Conservation (phyloP, 2,113 vertebrate genomes). For the Alexandromys fortis region DNA sequence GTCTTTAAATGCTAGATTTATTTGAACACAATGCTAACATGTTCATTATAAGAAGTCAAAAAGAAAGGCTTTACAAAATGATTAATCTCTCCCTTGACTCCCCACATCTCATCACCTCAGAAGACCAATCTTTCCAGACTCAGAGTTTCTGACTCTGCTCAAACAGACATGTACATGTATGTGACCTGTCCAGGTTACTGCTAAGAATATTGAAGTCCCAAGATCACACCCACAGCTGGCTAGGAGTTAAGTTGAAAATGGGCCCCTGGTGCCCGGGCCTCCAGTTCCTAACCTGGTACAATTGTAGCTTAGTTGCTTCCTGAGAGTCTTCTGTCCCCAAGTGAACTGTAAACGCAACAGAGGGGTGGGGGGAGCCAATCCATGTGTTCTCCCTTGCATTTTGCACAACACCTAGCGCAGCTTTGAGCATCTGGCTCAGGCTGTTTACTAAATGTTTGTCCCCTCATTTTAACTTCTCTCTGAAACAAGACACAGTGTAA, state of each 20-base stretch:
- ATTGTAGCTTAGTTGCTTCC: conserved; percentile 14
- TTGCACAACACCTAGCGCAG: conserved; percentile 67
- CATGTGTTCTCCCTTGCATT: conserved; percentile 60
- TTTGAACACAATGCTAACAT: conserved; percentile 42
- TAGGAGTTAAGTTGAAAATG: not conserved
- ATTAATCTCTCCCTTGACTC: not conserved
- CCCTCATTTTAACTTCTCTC: conserved; percentile 68
- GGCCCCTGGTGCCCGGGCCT: not conserved
- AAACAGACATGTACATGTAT: not conserved
- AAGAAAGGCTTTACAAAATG: conserved; percentile 29
- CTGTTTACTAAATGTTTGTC: conserved; percentile 80
- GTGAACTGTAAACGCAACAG: conserved; percentile 48
- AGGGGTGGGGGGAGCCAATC: not conserved
- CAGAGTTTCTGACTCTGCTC: not conserved
- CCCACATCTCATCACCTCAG: not conserved
- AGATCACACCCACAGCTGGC: conserved; percentile 12
- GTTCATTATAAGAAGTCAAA: conserved; percentile 58
- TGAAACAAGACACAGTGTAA: conserved; percentile 76
- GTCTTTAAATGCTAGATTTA: conserved; percentile 55
- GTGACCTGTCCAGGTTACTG: not conserved
- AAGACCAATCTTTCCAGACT: conserved; percentile 9
- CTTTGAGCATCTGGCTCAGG: conserved; percentile 76
- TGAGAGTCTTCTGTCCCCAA: conserved; percentile 48
- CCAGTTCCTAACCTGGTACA: not conserved
- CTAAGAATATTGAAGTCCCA: conserved; percentile 7